A percentile compares a stretch with the other conserved stretches of the same genome.
phyloP scores from a whole-genome alignment of 2,113 vertebrate species.

The Dipodomys ordii region DNA sequence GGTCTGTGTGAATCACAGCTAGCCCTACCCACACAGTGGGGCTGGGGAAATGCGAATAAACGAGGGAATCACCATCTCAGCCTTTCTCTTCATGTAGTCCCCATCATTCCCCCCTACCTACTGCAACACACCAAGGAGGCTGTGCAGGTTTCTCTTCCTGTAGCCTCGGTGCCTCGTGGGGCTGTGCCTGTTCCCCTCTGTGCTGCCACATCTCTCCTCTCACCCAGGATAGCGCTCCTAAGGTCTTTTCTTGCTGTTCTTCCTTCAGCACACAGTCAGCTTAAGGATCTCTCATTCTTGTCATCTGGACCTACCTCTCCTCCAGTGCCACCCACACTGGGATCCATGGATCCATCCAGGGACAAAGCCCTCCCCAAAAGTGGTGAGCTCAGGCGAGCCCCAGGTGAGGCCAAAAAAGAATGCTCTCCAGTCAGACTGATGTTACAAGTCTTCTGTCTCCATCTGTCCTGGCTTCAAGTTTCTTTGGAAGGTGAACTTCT shows the following conservation, averaged over 20 bases:
- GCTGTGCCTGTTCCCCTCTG: background rate
- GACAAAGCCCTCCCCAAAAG: background rate
- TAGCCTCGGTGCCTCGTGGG: background rate
- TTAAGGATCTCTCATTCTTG: background rate
- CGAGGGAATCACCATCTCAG: background rate
- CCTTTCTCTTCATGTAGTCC: background rate
- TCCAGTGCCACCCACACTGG: accelerated
- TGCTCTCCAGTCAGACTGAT: background rate
- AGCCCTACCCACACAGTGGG: background rate
- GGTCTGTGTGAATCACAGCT: background rate
- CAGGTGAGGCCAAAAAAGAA: no score
- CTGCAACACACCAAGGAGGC: accelerated
- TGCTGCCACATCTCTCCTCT: no score
- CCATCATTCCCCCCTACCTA: background rate
- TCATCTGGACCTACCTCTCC: background rate
- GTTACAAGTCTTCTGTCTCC: background rate
- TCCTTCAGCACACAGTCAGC: background rate
- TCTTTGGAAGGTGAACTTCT: background rate
- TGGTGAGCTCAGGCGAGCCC: background rate
- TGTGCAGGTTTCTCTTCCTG: background rate
- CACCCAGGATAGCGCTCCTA: background rate
- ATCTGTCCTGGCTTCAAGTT: background rate
- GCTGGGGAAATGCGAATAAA: background rate
- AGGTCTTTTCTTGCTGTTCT: background rate
- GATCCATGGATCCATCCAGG: background rate